phyloP scores from a whole-genome alignment of 2,113 vertebrate species.

The Choloepus hoffmanni region DNA sequence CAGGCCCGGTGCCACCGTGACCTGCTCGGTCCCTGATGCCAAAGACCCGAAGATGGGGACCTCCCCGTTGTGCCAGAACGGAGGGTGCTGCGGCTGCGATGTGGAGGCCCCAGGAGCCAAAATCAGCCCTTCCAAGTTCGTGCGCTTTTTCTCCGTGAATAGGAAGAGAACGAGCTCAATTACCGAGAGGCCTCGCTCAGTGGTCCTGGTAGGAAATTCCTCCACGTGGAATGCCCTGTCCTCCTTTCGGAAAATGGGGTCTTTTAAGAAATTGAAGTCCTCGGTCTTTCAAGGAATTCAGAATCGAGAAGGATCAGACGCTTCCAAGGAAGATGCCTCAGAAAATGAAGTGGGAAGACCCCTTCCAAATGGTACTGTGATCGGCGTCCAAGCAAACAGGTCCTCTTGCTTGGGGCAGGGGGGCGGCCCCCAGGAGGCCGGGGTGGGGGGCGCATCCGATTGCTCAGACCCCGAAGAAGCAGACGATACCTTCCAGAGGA shows the following conservation, averaged over 20 bases:
- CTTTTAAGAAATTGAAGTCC: conserved; percentile 95
- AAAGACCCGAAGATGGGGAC: conserved; percentile 86
- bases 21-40: conserved; percentile 81
- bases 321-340: conserved; percentile 69
- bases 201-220: conserved; percentile 85
- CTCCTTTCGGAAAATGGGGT: conserved; percentile 93
- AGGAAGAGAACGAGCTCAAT: conserved; percentile 84
- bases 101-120: conserved; percentile 87
- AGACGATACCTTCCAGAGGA: conserved; percentile 90
- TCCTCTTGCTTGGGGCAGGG: conserved; percentile 62
- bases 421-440: conserved; percentile 53
- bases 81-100: conserved; percentile 76
- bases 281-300: conserved; percentile 96
- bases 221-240: conserved; percentile 93
- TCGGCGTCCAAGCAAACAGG: conserved; percentile 71
- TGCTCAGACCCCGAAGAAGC: conserved; percentile 81
- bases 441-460: conserved; percentile 86
- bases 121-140: conserved; percentile 90
- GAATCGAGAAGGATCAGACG: conserved; percentile 86
- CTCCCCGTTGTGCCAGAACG: conserved; percentile 83
- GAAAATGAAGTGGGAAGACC: conserved; percentile 60
- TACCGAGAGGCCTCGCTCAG: conserved; percentile 85
- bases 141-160: conserved; percentile 91
- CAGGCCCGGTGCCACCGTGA: conserved; percentile 75
- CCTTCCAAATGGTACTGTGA: conserved; percentile 82